Evolutionary conservation across 2,797 vertebrate genomes (phyloP).

Genomic region (Tiaroga cobitis): DNA sequence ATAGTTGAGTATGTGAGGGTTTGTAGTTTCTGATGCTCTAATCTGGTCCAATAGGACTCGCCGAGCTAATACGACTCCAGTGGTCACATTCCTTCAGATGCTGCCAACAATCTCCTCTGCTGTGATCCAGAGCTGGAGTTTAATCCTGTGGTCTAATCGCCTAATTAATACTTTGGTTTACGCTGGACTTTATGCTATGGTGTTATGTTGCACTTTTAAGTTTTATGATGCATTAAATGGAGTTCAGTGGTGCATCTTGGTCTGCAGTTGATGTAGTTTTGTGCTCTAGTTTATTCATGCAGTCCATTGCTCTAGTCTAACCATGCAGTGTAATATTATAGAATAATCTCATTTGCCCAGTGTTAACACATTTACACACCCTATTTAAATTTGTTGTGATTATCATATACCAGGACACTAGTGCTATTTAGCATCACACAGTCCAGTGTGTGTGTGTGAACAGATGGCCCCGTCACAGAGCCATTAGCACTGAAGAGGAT

Average conservation of each 20-base stretch:
- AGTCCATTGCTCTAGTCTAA: slow-evolving; percentile 24
- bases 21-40: slow-evolving; percentile 14
- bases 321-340: slow-evolving; percentile 28
- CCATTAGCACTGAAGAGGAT: slow-evolving; percentile 50
- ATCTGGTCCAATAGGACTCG: not conserved
- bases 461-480: slow-evolving; percentile 59
- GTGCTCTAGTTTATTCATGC: not conserved
- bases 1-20: slow-evolving; percentile 13
- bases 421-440: slow-evolving; percentile 39
- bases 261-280: not conserved
- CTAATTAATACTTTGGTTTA: slow-evolving; percentile 24
- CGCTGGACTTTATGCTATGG: not conserved
- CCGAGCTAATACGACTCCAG: not conserved
- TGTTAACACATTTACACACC: slow-evolving; percentile 31
- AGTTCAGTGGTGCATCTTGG: slow-evolving; percentile 21
- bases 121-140: slow-evolving; percentile 28
- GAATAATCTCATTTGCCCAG: slow-evolving; percentile 28
- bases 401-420: slow-evolving; percentile 35
- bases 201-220: slow-evolving; percentile 8
- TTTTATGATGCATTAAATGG: not conserved
- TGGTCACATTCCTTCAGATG: slow-evolving; percentile 21
- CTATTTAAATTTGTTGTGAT: slow-evolving; percentile 43
- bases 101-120: slow-evolving; percentile 21
- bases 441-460: slow-evolving; percentile 34
- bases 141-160: slow-evolving; percentile 27